Base-by-base conservation (phyloP, 2,797 vertebrate genomes). In the Sebastes steindachneri region DNA sequence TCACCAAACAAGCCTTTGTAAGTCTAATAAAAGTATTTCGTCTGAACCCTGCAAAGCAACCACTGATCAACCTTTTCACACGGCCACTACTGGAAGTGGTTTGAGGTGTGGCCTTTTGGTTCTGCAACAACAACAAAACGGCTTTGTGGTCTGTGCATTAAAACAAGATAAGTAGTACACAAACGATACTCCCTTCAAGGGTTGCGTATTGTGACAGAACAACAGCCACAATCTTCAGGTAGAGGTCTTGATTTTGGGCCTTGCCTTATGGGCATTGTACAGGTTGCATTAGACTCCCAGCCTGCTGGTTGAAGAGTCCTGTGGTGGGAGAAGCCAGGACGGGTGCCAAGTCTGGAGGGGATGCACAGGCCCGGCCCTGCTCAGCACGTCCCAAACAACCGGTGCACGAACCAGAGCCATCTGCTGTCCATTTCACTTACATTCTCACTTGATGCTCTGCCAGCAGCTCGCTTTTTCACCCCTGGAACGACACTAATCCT, bases 371-470 rank as follows among this genome's bases (percentile, higher is more conserved):
- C 87, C 81, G 58, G 83, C 91, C 77, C 71, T 75, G 82, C 86
- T 83, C 88, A 84, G 90, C 83, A 79, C 5, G 75, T 89, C 83
- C 78, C 80, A 84, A 90, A 88, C 88, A 86, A 89, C 83, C 77
- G 37, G 88, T 86, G 83, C 81, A 79, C 73, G 75, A 90, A 90
- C 88, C 86, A 86, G 33, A 89, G 89, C 94, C 94, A 95, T 95
- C 94, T 95, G 94, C 86, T 90, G 84, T 83, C 90, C 77, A 84
- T 92, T 93, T 88, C 86, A 88, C 91, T 90, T 75, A 86, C 91
- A 91, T 68, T 86, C 83, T 85, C 84, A 76, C 73, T 92, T 93
- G 83, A 94, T 83, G 81, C 79, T 82, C 59, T 84, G 88, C 92
- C 91, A 93, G 69, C 69, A 26, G 63, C 64, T 82, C 3, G 8